Evolutionary conservation across 2,113 vertebrate genomes (phyloP).

Genomic region (Hydrolagus affinis): DNA sequence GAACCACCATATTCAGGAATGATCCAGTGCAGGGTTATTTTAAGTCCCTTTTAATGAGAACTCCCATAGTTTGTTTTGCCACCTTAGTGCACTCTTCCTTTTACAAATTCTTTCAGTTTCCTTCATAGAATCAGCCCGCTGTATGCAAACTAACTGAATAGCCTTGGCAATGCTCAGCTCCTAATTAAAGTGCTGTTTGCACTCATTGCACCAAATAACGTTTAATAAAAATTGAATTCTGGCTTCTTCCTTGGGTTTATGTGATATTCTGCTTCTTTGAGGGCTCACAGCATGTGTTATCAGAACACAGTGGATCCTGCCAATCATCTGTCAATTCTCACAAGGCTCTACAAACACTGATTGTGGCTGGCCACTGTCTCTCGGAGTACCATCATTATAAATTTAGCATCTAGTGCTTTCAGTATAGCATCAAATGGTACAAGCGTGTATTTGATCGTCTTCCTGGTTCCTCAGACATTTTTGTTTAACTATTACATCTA

Average conservation of each 20-base stretch:
- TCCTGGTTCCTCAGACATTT: slow-evolving; percentile 41
- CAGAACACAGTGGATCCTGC: slow-evolving; percentile 46
- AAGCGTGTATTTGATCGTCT: slow-evolving; percentile 19
- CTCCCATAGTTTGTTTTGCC: too few relatives aligned
- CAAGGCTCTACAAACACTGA: slow-evolving; percentile 49
- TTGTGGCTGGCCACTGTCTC: slow-evolving; percentile 42
- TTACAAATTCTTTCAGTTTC: slow-evolving; percentile 21
- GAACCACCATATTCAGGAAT: background rate
- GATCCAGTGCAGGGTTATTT: background rate
- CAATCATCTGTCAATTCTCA: slow-evolving; percentile 54
- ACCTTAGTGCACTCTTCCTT: background rate
- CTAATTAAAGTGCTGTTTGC: slow-evolving; percentile 39
- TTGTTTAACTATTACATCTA: slow-evolving; percentile 37
- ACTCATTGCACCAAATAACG: slow-evolving; percentile 38
- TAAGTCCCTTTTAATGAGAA: background rate
- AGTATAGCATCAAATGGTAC: background rate
- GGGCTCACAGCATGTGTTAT: slow-evolving; percentile 41
- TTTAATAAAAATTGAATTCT: slow-evolving; percentile 52
- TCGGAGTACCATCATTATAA: slow-evolving; percentile 47
- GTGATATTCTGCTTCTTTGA: slow-evolving; percentile 38
- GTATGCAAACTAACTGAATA: slow-evolving; percentile 12
- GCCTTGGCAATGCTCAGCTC: slow-evolving; percentile 34
- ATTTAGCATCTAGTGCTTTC: slow-evolving; percentile 42
- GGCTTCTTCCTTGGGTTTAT: slow-evolving; percentile 45
- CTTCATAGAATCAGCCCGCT: background rate